Conservation (phyloP, 2,888 invertebrate genomes). For the Chrysotoxum bicinctum region DNA sequence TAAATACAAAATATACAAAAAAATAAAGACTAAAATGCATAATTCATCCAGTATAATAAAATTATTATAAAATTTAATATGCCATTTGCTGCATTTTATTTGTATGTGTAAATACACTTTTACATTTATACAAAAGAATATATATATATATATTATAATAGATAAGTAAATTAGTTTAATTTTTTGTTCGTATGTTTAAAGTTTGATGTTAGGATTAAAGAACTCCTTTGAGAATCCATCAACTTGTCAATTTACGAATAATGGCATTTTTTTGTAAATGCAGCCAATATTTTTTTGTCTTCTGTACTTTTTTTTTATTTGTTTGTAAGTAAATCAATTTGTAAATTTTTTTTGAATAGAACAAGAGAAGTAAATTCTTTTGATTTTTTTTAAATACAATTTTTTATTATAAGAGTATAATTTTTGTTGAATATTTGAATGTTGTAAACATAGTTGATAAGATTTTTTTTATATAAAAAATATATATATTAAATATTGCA, state of each 20-base stretch:
- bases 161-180: conserved; percentile 65
- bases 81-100: conserved; percentile 69
- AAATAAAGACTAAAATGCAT: conserved; percentile 71
- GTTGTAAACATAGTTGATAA: conserved; percentile 66
- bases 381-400: conserved; percentile 42
- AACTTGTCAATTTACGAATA: conserved; percentile 27
- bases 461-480: conserved; percentile 50
- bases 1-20: conserved; percentile 55
- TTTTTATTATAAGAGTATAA: conserved; percentile 61
- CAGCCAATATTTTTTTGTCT: conserved; percentile 42
- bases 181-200: conserved; percentile 34
- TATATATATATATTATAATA: conserved; percentile 49
- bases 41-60: conserved; percentile 61
- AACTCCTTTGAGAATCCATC: conserved; percentile 17
- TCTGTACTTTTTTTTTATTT: conserved; percentile 27
- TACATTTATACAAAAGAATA: conserved; percentile 30
- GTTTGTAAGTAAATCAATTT: conserved; percentile 71
- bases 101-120: conserved; percentile 46
- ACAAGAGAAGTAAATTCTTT: conserved; percentile 41
- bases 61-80: conserved; percentile 50
- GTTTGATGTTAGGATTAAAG: conserved; percentile 15
- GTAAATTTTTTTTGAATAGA: conserved; percentile 36
- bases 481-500: conserved; percentile 40
- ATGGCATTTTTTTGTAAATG: conserved; percentile 54
- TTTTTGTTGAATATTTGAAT: conserved; percentile 72